Evolutionary conservation across 2,888 invertebrate species (phyloP).

Genomic region (Dicyrtomina minuta): DNA sequence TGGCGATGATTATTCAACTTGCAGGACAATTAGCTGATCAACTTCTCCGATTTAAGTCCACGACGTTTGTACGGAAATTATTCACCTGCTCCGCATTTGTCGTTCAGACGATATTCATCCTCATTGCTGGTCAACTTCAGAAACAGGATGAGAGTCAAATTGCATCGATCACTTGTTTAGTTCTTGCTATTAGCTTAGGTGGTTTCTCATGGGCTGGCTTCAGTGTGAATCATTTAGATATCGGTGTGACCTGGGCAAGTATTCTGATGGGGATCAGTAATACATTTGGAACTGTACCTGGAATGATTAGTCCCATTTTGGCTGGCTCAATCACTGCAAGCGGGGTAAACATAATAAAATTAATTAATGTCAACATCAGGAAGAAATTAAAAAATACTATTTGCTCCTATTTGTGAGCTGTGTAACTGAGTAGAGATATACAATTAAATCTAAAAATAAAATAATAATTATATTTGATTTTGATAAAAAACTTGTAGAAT

Average conservation of each 20-base stretch:
- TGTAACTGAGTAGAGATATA: too few relatives aligned
- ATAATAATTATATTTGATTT: too few relatives aligned
- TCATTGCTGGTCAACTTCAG: conserved; percentile 26
- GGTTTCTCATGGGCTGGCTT: conserved; percentile 90
- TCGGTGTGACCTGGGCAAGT: conserved; percentile 88
- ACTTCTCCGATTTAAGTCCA: conserved; percentile 66
- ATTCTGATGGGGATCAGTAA: conserved; percentile 90
- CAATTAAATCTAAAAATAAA: too few relatives aligned
- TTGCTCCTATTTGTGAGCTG: too few relatives aligned
- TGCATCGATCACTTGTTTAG: conserved; percentile 74
- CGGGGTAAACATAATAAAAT: conserved; percentile 61
- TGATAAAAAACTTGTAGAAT: not conserved
- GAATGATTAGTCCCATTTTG: conserved; percentile 82
- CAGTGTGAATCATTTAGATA: conserved; percentile 75
- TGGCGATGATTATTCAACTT: conserved; percentile 77
- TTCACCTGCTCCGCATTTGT: conserved; percentile 76
- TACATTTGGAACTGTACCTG: conserved; percentile 86
- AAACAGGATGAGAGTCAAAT: conserved; percentile 46
- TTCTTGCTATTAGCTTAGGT: conserved; percentile 80
- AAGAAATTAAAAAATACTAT: too few relatives aligned
- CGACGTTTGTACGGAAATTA: conserved; percentile 70
- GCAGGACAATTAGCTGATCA: conserved; percentile 83
- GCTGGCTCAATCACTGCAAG: conserved; percentile 75
- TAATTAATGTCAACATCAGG: too few relatives aligned
- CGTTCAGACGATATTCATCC: conserved; percentile 81